phyloP scores from a whole-genome alignment of 2,113 vertebrate species.

The Onychorhynchus coronatus region DNA sequence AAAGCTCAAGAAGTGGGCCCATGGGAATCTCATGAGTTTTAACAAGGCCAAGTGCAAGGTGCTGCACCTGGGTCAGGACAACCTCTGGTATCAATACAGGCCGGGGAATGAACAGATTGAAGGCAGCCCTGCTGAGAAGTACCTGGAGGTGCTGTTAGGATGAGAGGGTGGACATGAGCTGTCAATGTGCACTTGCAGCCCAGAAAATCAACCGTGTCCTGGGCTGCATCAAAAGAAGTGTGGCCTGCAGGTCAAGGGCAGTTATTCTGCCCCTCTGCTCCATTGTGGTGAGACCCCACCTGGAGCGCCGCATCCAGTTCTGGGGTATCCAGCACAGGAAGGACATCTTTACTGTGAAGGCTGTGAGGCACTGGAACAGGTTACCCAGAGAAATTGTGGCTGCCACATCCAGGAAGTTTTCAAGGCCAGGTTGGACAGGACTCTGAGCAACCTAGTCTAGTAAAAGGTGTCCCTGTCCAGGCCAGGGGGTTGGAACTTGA shows the following conservation, averaged over 20 bases:
- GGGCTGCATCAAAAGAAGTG: rapidly evolving
- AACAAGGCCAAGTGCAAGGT: not conserved
- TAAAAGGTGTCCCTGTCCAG: not conserved
- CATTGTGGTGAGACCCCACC: not conserved
- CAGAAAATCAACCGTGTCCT: not conserved
- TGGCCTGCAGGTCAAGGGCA: not conserved
- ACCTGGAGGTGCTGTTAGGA: not conserved
- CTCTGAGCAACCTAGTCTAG: rapidly evolving
- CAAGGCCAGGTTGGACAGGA: not conserved
- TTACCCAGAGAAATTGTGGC: not conserved
- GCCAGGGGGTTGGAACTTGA: not conserved
- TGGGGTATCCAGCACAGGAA: not conserved
- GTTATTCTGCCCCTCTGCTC: not conserved
- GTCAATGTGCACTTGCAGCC: no score
- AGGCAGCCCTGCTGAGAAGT: not conserved
- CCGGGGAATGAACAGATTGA: not conserved
- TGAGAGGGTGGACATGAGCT: not conserved
- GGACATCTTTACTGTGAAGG: not conserved
- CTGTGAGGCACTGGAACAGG: not conserved
- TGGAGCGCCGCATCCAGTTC: not conserved
- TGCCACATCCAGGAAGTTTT: not conserved
- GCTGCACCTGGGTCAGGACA: not conserved
- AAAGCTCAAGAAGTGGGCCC: not conserved
- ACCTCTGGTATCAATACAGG: not conserved
- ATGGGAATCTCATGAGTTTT: not conserved